Evolutionary conservation across 2,113 vertebrate species (phyloP).

Genomic region (Lathamus discolor): DNA sequence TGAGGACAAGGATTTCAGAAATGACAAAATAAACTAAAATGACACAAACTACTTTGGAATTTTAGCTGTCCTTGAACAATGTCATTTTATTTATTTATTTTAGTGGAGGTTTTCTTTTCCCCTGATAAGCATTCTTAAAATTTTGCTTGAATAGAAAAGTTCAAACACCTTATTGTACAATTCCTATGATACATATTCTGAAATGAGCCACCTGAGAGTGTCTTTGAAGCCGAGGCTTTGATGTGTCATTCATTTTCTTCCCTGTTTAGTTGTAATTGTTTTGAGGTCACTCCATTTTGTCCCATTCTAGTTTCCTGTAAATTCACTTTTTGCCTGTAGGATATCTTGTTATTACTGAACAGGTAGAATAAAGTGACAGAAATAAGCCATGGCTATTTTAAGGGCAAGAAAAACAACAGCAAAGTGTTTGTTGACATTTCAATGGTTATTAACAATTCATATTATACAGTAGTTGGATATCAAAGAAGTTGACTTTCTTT

Average conservation of each 20-base stretch:
- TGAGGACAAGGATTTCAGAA: background rate
- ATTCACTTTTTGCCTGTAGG: background rate
- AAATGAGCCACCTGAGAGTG: background rate
- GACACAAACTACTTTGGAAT: background rate
- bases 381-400: background rate
- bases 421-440: background rate
- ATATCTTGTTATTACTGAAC: background rate
- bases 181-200: background rate
- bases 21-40: background rate
- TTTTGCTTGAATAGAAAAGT: background rate
- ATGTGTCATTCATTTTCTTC: slow-evolving; percentile 35
- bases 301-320: background rate
- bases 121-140: background rate
- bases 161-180: background rate
- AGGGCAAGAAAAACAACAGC: background rate
- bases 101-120: background rate
- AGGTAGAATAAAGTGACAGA: background rate
- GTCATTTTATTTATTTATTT: background rate
- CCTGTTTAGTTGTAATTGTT: background rate
- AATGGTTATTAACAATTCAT: background rate
- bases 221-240: slow-evolving; percentile 45
- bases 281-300: slow-evolving; percentile 8
- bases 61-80: background rate
- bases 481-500: background rate
- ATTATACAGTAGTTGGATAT: background rate